These are phyloP conservation scores for Nyctereutes procyonoides DNA, from an alignment of 2,113 vertebrate genomes.

Conservation along the genomic window DNA sequence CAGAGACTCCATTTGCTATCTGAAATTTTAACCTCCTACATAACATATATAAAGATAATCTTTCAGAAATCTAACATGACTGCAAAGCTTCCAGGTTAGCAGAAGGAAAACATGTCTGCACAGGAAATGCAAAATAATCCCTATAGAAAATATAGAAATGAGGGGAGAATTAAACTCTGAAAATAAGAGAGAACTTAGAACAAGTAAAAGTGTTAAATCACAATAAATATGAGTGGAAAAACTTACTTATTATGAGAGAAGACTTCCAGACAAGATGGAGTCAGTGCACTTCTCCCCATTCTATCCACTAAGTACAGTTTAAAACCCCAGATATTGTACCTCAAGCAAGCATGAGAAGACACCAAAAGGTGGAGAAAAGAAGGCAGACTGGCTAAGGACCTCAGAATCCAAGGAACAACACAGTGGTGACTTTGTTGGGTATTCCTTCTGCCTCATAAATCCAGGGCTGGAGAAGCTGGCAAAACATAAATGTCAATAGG, in stretches of 20 bases:
- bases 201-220: background rate
- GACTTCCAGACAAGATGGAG: background rate
- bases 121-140: background rate
- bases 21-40: background rate
- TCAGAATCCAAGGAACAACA: background rate
- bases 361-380: background rate
- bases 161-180: background rate
- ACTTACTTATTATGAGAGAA: background rate
- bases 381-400: background rate
- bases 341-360: background rate
- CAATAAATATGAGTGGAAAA: background rate
- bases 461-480: background rate
- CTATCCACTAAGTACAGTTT: background rate
- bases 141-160: background rate
- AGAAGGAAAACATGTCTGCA: background rate
- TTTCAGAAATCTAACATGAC: background rate
- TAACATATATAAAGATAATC: background rate
- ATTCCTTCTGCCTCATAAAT: background rate
- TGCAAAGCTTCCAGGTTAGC: background rate
- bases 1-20: background rate
- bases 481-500: background rate
- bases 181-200: conserved; percentile 19
- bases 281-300: background rate
- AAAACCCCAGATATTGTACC: background rate
- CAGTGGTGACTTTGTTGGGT: background rate